Base-by-base conservation (phyloP, 2,113 vertebrate species). In the Chionodraco myersi region DNA sequence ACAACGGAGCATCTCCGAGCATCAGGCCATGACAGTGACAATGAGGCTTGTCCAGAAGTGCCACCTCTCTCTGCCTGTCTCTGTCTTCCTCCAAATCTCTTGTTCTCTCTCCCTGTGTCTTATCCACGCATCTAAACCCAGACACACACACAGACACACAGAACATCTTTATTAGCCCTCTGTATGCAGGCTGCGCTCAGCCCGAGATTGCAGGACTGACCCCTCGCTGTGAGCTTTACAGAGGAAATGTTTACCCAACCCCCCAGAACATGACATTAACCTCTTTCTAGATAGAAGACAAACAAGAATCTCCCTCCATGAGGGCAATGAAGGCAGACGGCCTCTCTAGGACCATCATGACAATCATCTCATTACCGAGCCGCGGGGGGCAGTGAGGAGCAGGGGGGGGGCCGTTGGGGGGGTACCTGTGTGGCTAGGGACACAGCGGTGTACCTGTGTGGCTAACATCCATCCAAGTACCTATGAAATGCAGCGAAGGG, bases 231-330 rank as follows among this genome's bases (percentile, higher is more conserved):
- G 92, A 89, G 78, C 82, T 73, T 84, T 86, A 86, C 90, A 67
- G 89, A 72, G 90, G 87, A 91, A 90, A 92, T 90, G 90, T 93
- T 92, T 92, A 89, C 89, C 86, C 87, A 86, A 88, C 87, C 87
- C 80, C 82, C 80, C 69, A 89, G 91, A 89, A 87, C 88, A 91
- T 72, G 87, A 81, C 85, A 93, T 91, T 94, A 92, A 92, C 91
- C 92, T 92, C 81, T 86, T 88, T 86, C 86, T 57, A 84, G 89
- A 92, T 85, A 73, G 89, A 93, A 91, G 83, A 84, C 90, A 91
- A 91, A 92, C 84, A 91, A 76, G 86, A 86, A 86, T 82, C 70
- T 85, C 75, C 86, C 84, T 79, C 77, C 79, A 82, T 77, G 79
- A 86, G 76, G 76, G 84, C 86, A 86, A 90, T 92, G 89, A 88